A percentile compares a stretch with the other conserved stretches of the same genome.
phyloP scores from a whole-genome alignment of 2,797 vertebrate genomes.

The Propithecus perrieri region DNA sequence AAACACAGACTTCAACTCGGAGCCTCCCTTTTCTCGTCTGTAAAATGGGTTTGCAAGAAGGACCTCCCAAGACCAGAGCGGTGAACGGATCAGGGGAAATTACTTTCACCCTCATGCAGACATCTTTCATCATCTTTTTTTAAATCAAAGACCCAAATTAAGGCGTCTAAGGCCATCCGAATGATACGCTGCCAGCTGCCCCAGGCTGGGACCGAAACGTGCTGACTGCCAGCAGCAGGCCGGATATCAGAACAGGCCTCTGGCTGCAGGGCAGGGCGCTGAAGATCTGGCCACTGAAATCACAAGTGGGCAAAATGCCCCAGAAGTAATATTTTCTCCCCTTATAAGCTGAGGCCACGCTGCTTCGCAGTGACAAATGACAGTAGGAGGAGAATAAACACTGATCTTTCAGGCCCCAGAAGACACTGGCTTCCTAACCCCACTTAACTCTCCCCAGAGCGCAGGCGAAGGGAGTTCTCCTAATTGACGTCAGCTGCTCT shows the following conservation, averaged over 20 bases:
- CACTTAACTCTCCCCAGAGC: slow-evolving; percentile 60
- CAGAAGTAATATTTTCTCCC: slow-evolving; percentile 41
- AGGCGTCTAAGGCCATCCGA: neutral
- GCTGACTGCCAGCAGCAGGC: neutral
- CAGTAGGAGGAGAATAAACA: slow-evolving; percentile 48
- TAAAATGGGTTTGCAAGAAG: neutral
- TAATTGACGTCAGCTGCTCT: slow-evolving; percentile 77
- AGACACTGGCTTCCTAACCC: slow-evolving; percentile 47
- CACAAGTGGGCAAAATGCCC: slow-evolving; percentile 59
- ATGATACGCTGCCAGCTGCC: no score
- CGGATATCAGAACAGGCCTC: slow-evolving; percentile 41
- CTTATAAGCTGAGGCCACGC: neutral
- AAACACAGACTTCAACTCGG: neutral
- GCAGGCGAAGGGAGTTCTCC: slow-evolving; percentile 73
- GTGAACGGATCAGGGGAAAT: neutral
- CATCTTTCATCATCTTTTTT: neutral
- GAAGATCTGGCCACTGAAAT: slow-evolving; percentile 23
- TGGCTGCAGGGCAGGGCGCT: slow-evolving; percentile 5
- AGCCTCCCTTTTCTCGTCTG: neutral
- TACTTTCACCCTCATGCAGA: neutral
- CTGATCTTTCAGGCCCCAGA: slow-evolving; percentile 54
- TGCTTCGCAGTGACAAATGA: slow-evolving; percentile 51
- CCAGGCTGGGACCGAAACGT: neutral
- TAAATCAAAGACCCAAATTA: neutral
- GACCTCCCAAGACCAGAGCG: neutral